Evolutionary conservation across 2,113 vertebrate species (phyloP).

Genomic region (Lathamus discolor): DNA sequence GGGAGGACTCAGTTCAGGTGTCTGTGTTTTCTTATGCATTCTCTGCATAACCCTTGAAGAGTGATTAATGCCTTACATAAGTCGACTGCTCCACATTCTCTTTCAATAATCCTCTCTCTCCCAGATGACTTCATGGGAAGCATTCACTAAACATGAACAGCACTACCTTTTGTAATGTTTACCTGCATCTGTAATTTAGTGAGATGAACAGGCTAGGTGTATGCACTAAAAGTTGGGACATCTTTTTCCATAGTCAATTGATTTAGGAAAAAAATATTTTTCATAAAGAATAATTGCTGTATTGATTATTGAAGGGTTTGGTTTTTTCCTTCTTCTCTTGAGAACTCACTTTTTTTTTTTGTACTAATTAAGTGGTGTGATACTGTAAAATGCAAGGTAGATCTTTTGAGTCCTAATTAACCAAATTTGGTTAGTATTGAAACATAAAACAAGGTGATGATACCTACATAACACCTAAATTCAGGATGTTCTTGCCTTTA

Average conservation of each 20-base stretch:
- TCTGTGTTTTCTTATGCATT: rapidly evolving
- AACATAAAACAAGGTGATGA: not conserved
- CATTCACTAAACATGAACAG: not conserved
- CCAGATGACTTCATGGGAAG: not conserved
- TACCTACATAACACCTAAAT: not conserved
- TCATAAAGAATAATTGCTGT: not conserved
- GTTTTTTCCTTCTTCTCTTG: not conserved
- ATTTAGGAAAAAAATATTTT: not conserved
- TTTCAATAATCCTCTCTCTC: not conserved
- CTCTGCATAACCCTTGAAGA: not conserved
- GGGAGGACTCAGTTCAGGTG: not conserved
- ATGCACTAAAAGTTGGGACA: not conserved
- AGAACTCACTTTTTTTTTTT: rapidly evolving
- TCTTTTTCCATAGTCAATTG: not conserved
- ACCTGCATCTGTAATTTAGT: not conserved
- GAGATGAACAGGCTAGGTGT: not conserved
- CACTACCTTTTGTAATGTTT: not conserved
- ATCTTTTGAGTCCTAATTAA: not conserved
- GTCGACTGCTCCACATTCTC: not conserved
- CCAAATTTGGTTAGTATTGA: not conserved
- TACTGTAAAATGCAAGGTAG: not conserved
- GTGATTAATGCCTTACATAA: not conserved
- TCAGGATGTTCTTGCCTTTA: not conserved
- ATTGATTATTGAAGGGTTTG: not conserved
- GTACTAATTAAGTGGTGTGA: not conserved